Percentiles rank a stretch among this genome's conserved stretches.
Evolutionary conservation across 2,797 vertebrate species (phyloP).

Genomic region (Tangara arthus): DNA sequence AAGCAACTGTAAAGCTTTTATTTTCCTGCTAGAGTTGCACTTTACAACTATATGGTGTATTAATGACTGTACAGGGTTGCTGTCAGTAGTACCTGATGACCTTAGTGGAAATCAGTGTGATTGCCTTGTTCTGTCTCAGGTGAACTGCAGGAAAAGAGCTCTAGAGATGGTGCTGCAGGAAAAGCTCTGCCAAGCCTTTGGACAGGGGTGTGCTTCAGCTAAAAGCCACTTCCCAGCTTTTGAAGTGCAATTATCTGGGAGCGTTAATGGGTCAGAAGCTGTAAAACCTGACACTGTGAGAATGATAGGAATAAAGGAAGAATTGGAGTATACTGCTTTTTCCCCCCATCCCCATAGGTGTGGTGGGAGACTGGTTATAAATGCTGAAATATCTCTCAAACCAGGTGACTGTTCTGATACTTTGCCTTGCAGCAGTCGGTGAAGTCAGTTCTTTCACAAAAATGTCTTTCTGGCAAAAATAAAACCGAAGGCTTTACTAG

Average conservation of each 20-base stretch:
- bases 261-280: background rate
- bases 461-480: background rate
- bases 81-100: background rate
- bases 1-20: constrained; percentile 4
- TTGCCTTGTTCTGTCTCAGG: background rate
- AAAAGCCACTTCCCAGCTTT: background rate
- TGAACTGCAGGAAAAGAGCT: background rate
- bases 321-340: background rate
- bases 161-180: background rate
- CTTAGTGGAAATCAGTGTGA: background rate
- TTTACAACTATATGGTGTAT: background rate
- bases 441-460: background rate
- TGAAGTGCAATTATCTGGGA: background rate
- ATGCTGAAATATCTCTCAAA: background rate
- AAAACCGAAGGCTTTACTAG: background rate
- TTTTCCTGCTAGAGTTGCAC: background rate
- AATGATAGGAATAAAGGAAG: background rate
- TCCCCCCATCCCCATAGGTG: fast-evolving
- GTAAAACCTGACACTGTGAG: background rate
- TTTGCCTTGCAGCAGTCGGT: background rate
- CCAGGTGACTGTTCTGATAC: background rate
- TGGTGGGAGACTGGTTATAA: background rate
- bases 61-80: background rate
- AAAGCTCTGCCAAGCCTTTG: background rate
- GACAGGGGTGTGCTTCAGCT: background rate